A percentile compares a stretch with the other conserved stretches of the same genome.
Conservation (phyloP, 2,113 vertebrate species). For the Malurus alboscapulatus region DNA sequence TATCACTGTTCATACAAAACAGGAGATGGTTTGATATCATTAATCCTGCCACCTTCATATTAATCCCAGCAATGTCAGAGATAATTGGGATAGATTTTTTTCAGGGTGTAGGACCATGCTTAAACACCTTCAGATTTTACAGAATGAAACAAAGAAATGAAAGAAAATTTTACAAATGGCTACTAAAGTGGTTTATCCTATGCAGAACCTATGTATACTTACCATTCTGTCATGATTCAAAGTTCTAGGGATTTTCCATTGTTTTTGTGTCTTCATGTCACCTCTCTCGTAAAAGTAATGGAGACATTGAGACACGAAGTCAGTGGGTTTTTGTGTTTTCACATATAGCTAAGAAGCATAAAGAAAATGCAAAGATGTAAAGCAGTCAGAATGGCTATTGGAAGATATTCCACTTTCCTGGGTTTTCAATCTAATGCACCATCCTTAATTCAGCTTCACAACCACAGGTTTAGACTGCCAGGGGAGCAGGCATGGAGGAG, state of each 20-base stretch:
- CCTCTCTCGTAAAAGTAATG: background rate
- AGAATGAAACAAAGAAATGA: too few species aligned
- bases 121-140: background rate
- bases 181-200: background rate
- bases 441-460: background rate
- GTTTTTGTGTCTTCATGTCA: background rate
- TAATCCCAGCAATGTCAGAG: constrained; percentile 1
- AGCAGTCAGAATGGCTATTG: background rate
- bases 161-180: background rate
- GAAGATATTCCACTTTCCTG: background rate
- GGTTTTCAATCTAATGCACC: background rate
- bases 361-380: background rate
- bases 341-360: background rate
- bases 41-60: background rate
- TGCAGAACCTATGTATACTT: background rate
- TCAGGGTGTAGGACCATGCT: background rate
- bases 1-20: constrained; percentile 37
- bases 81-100: background rate
- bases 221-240: background rate
- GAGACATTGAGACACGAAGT: background rate
- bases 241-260: background rate
- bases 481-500: background rate
- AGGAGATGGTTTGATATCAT: constrained; percentile 21
- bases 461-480: background rate
- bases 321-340: background rate